These are phyloP conservation scores for Pituophis catenifer DNA, from an alignment of 2,113 vertebrate species.

Conservation along the genomic window DNA sequence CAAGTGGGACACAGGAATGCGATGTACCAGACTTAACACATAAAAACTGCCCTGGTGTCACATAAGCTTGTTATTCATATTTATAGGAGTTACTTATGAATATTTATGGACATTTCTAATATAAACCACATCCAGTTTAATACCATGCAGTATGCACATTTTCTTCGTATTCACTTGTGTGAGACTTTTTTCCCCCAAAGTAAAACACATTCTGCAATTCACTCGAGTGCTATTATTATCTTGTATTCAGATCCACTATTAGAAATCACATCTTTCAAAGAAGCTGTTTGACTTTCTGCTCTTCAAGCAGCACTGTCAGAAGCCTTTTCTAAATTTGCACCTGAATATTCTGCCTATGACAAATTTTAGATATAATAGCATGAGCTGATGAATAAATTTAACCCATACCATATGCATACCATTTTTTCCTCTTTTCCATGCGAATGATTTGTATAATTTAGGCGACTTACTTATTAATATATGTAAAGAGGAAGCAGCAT, in stretches of 20 bases:
- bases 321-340: conserved; percentile 17
- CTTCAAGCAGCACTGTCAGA: background rate
- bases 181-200: background rate
- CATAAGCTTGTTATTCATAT: conserved; percentile 49
- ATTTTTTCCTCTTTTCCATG: too few relatives aligned
- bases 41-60: conserved; percentile 40
- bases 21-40: conserved; percentile 37
- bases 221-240: conserved; percentile 18
- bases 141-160: conserved; percentile 7
- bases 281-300: background rate
- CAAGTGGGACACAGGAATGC: conserved; percentile 29
- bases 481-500: background rate
- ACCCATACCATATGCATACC: background rate
- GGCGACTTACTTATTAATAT: background rate
- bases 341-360: background rate
- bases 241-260: background rate
- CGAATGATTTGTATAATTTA: background rate
- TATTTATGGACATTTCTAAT: conserved; percentile 52
- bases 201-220: background rate
- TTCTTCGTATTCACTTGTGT: conserved; percentile 20
- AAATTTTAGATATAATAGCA: conserved; percentile 1
- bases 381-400: background rate
- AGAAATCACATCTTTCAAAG: background rate
- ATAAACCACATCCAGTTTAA: conserved; percentile 45
- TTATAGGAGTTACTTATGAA: conserved; percentile 46